Evolutionary conservation across 2,113 vertebrate genomes (phyloP), one percentile per base, ranked within the genome.

Genomic region (Tragelaphus buxtoni): DNA sequence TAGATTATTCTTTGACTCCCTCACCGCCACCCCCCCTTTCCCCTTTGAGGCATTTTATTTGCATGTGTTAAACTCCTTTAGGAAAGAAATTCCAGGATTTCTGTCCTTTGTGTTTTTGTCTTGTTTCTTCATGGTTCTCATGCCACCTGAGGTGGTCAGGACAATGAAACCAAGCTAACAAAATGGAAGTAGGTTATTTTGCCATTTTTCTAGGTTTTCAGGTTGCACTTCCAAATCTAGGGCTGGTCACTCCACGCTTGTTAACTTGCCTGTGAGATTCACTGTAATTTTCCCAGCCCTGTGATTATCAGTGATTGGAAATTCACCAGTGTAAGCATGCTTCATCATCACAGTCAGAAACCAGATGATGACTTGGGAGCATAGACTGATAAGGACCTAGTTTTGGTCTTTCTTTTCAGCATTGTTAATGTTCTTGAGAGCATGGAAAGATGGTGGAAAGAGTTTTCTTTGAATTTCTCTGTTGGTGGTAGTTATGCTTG

Each of bases 341-440:
- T 72, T 74, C 53, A 74, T 32, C 20, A n/a, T 60, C 30, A 60
- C n/a, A 87, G 28, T 35, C 39, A 58, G 74, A 60, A 51, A 81
- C 28, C 10, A 35, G 51, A 8, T 22, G 20, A 56, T 72, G 83
- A 51, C 42, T 77, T 87, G 4, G n/a, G n/a, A 81, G 28, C 45
- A 45, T 1, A 7, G 72, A 32, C 26, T 95, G 30, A 30, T n/a
- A 87, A 65, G 88, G 58, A 49, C 9, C 58, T 60, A 32, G 9
- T 28, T 9, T 92, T 58, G 9, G 11, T 24, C 47, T 65, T n/a
- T 72, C 74, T 81, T 63, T 13, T 72, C 24, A 55, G 28, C 74
- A 8, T 51, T 81, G 60, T 51, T n/a, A 76, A 51, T 77, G 17
- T 32, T 65, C 88, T 95, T 80, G 82, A 72, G 60, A 72, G 42